Percentiles rank a stretch among this genome's conserved stretches.
These are phyloP conservation scores for Hoplodrina blanda DNA, from an alignment of 2,888 invertebrate species.

Conservation along the genomic window DNA sequence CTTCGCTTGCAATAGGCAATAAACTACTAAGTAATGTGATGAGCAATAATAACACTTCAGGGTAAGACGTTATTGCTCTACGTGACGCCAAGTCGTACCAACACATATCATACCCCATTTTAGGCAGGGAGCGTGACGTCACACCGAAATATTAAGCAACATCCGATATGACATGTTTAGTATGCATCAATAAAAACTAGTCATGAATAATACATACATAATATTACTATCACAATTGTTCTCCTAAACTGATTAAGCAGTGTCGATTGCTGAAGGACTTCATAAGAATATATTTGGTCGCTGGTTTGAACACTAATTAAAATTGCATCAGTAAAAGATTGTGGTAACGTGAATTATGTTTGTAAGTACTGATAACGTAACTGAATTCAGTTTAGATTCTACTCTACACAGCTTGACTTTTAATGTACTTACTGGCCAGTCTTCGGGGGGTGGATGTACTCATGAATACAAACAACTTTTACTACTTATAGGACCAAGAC, in stretches of 20 bases:
- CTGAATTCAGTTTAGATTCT: no score
- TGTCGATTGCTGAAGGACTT: slow-evolving; percentile 1
- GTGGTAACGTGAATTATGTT: not conserved
- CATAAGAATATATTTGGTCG: not conserved
- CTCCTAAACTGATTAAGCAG: slow-evolving; percentile 18
- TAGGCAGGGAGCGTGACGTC: slow-evolving; percentile 37
- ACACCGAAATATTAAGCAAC: slow-evolving; percentile 51
- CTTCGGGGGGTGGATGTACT: no score
- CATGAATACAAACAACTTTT: no score
- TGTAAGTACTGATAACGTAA: no score
- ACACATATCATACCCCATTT: slow-evolving; percentile 11
- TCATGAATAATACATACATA: slow-evolving; percentile 49
- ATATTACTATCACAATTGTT: slow-evolving; percentile 22
- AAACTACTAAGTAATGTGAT: slow-evolving; percentile 27
- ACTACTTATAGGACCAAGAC: no score
- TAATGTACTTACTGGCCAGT: no score
- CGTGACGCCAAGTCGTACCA: slow-evolving; percentile 34
- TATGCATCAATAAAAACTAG: slow-evolving; percentile 37
- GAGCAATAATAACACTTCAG: slow-evolving; percentile 38
- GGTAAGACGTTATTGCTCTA: slow-evolving; percentile 22
- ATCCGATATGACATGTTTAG: slow-evolving; percentile 31
- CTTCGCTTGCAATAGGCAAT: slow-evolving; percentile 24
- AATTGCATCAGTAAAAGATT: not conserved
- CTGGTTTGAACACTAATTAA: not conserved
- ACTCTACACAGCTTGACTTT: no score